Conservation (phyloP, 2,113 vertebrate species). For the Cinclus mexicanus region DNA sequence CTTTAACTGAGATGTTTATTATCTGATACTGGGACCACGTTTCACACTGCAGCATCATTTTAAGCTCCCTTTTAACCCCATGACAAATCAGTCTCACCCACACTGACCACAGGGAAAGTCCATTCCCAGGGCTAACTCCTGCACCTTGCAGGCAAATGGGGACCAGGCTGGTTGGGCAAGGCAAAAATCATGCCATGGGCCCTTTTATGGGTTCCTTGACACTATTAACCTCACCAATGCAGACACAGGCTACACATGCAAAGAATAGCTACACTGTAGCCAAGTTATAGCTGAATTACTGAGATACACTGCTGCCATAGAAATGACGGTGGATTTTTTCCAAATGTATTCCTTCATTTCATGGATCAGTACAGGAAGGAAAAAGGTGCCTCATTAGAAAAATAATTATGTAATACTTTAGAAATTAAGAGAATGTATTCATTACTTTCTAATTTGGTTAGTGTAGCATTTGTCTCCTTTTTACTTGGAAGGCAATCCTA, state of each 20-base stretch:
- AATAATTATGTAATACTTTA: neutral
- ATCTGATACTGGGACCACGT: neutral
- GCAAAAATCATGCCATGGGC: neutral
- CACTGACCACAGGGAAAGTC: neutral
- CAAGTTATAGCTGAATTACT: neutral
- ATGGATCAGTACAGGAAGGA: neutral
- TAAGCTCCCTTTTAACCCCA: neutral
- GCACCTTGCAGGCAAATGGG: neutral
- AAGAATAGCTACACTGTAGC: neutral
- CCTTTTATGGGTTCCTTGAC: neutral
- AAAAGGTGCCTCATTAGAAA: fast-evolving
- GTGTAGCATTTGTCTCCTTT: neutral
- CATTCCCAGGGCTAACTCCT: neutral
- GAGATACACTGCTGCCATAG: neutral
- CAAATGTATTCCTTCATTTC: neutral
- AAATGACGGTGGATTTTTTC: neutral
- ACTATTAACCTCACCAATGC: neutral
- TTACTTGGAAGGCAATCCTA: neutral
- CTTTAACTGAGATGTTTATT: neutral
- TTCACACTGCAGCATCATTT: neutral
- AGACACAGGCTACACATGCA: neutral
- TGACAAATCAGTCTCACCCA: neutral
- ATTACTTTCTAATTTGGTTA: neutral
- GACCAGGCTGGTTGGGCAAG: fast-evolving
- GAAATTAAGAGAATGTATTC: neutral